Base-by-base conservation (phyloP, 2,888 invertebrate genomes). In the Eristalis tenax region DNA sequence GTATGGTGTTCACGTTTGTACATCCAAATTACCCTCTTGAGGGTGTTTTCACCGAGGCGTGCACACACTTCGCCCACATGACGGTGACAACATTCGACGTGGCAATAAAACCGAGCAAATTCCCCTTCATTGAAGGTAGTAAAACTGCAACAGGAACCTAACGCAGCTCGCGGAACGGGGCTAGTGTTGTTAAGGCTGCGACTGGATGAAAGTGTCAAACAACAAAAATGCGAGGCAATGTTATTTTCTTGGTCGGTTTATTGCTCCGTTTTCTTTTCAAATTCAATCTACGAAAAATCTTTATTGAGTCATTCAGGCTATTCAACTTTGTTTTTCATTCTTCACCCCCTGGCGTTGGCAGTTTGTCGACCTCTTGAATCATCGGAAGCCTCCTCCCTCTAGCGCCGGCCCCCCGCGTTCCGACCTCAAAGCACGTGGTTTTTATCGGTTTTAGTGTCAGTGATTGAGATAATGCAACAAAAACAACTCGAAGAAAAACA, bases 71-170 rank as follows among this genome's bases (percentile, higher is more conserved):
- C 50, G 28, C 40, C 66, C 28, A 13, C 4, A 28, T 28, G 61
- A n/a, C 50, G 15, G 66, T 61, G 59, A 32, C 28, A 35, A 38
- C 80, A 77, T 73, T 68, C 57, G 64, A 81, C 69, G 73, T 74
- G 83, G 74, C 78, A 78, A 86, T 83, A 86, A 85, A 81, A 32
- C 32, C 71, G 63, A 76, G 68, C 68, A 50, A 74, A 81, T 81
- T 85, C 23, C 23, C 57, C 57, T 64, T 69, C 76, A 65, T 57
- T 57, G 32, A 56, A 15, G 66, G 80, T 66, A 26, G 61, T 40
- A 64, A 57, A 73, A 76, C 70, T 76, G 56, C 81, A 85, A 63
- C 63, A 40, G 40, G 26, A 59, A n/a, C 15, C 40, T 22, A 8
- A 22, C 28, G 68, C 18, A 57, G 50, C 11, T 4, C n/a, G 8